Percentiles rank a stretch among this genome's conserved stretches.
These are phyloP conservation scores for Ethmia dodecea DNA, from an alignment of 2,888 invertebrate species.

Conservation along the genomic window DNA sequence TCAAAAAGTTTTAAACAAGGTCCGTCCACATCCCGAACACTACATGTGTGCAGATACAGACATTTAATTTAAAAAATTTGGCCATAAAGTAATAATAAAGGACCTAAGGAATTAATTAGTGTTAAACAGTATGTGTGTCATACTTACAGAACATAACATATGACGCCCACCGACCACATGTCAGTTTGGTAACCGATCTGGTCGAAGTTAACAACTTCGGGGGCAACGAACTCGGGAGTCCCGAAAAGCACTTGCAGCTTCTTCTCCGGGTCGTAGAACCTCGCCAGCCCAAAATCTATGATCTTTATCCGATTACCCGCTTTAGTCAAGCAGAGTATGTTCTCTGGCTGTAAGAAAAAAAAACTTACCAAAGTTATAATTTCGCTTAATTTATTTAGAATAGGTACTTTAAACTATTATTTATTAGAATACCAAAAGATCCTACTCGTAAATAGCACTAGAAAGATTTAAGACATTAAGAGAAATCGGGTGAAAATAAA, in stretches of 20 bases:
- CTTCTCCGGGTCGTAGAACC: slow-evolving; percentile 94
- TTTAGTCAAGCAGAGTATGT: slow-evolving; percentile 96
- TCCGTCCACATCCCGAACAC: too few species aligned
- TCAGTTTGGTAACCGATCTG: slow-evolving; percentile 97
- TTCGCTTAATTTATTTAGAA: too few species aligned
- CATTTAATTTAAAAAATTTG: too few species aligned
- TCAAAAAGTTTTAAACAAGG: too few species aligned
- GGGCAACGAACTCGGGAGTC: slow-evolving; percentile 99
- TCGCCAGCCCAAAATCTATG: slow-evolving; percentile 98
- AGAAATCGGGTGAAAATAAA: too few species aligned
- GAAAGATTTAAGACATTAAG: too few species aligned
- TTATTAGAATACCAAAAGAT: too few species aligned
- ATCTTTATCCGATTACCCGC: slow-evolving; percentile 99
- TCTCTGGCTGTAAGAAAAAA: slow-evolving; percentile 88
- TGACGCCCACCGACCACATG: slow-evolving; percentile 99
- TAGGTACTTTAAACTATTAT: too few species aligned
- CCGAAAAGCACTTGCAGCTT: slow-evolving; percentile 96
- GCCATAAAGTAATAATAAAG: slow-evolving; percentile 1
- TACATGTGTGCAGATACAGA: too few species aligned
- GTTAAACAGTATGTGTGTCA: neutral
- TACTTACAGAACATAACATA: slow-evolving; percentile 98
- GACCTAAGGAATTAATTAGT: neutral
- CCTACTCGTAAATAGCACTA: too few species aligned
- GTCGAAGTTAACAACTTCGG: slow-evolving; percentile 99
- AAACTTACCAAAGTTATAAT: too few species aligned